Percentiles rank a stretch among this genome's conserved stretches.
These are phyloP conservation scores for Gymnoscopelus microlampas DNA, from an alignment of 2,797 vertebrate species.

Conservation along the genomic window DNA sequence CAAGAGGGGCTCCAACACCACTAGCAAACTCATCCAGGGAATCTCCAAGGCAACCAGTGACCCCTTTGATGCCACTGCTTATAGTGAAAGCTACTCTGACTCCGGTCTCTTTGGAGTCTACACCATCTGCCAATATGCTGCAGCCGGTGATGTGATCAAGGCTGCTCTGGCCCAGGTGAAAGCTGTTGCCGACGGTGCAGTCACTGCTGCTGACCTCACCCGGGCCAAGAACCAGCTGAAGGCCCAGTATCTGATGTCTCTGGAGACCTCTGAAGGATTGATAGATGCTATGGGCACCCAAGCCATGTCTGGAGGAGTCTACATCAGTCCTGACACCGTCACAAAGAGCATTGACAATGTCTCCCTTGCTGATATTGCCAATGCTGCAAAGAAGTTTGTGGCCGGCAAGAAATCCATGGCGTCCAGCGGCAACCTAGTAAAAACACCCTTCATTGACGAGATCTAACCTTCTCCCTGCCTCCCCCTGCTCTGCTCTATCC, in stretches of 20 bases:
- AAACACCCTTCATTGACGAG: conserved; percentile 92
- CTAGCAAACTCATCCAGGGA: conserved; percentile 84
- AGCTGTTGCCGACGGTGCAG: conserved; percentile 85
- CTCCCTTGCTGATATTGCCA: conserved; percentile 85
- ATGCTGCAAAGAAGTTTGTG: conserved; percentile 91
- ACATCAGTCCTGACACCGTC: conserved; percentile 77
- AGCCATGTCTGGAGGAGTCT: conserved; percentile 82
- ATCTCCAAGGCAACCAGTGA: conserved; percentile 83
- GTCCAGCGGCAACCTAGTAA: conserved; percentile 86
- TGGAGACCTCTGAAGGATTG: conserved; percentile 88
- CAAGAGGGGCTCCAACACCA: conserved; percentile 87
- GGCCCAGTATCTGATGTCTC: conserved; percentile 87
- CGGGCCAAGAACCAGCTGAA: conserved; percentile 93
- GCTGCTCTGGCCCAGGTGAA: conserved; percentile 89
- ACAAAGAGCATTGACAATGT: conserved; percentile 89
- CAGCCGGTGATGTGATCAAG: conserved; percentile 87
- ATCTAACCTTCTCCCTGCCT: conserved; percentile 71
- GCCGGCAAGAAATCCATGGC: conserved; percentile 92
- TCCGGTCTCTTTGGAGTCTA: conserved; percentile 96
- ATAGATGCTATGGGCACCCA: conserved; percentile 89
- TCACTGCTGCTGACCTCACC: conserved; percentile 85
- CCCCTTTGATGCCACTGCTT: conserved; percentile 91
- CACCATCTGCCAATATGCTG: conserved; percentile 85
- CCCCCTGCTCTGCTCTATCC: not conserved
- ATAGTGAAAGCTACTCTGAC: conserved; percentile 91